Percentiles rank a stretch among this genome's conserved stretches.
Conservation (phyloP, 1,140 invertebrate genomes). For the Drosophila asahinai region DNA sequence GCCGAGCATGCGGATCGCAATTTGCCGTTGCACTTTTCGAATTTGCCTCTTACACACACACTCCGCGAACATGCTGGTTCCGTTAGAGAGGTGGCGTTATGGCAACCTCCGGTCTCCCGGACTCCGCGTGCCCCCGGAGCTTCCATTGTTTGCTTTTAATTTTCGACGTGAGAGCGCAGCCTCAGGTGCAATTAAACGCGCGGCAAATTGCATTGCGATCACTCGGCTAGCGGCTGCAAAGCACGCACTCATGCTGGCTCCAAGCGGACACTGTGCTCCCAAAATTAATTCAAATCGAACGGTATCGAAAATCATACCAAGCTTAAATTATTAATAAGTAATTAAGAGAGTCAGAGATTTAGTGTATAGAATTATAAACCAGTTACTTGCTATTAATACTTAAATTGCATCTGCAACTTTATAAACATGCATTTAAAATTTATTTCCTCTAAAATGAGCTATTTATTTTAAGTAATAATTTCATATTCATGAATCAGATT, state of each 20-base stretch:
- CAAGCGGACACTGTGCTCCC: constrained; percentile 20
- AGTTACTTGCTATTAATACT: neutral
- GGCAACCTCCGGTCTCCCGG: constrained; percentile 13
- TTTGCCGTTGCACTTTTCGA: constrained; percentile 69
- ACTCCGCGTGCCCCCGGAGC: neutral
- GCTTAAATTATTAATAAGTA: neutral
- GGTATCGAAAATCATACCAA: neutral
- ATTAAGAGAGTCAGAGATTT: neutral
- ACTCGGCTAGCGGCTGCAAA: constrained; percentile 27
- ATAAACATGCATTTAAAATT: too few species aligned
- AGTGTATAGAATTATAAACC: neutral
- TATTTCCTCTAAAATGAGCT: neutral
- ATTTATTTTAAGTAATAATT: neutral
- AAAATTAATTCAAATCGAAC: constrained; percentile 23
- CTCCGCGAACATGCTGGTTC: constrained; percentile 28
- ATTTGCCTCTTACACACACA: constrained; percentile 42
- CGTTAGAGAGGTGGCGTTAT: constrained; percentile 40
- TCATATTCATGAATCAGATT: neutral
- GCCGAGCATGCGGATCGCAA: constrained; percentile 67
- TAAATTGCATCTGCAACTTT: neutral
- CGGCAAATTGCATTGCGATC: constrained; percentile 36
- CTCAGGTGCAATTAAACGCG: constrained; percentile 36
- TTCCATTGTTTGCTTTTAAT: constrained; percentile 77
- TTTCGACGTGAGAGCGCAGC: constrained; percentile 64
- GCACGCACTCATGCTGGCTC: constrained; percentile 1